Percentiles rank a stretch among this genome's conserved stretches.
phyloP scores from a whole-genome alignment of 2,888 invertebrate species.

The Troides aeacus region DNA sequence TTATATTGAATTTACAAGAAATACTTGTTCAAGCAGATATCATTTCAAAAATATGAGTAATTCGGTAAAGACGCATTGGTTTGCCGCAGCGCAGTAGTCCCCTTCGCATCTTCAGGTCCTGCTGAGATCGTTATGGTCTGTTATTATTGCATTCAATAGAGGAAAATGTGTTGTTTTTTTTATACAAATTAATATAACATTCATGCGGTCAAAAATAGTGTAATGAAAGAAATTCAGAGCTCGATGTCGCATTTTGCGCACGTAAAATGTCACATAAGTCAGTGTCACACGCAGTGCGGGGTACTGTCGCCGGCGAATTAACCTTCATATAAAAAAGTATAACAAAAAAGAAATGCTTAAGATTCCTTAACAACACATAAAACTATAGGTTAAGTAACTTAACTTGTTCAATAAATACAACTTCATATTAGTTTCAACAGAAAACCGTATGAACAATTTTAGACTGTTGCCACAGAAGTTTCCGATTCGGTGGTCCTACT shows the following conservation, averaged over 20 bases:
- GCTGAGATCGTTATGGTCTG: background rate
- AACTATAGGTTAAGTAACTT: too few relatives aligned
- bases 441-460: too few relatives aligned
- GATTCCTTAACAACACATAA: too few relatives aligned
- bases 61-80: background rate
- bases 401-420: too few relatives aligned
- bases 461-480: too few relatives aligned
- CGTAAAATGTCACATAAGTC: conserved; percentile 56
- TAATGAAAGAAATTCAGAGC: conserved; percentile 15
- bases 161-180: background rate
- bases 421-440: too few relatives aligned
- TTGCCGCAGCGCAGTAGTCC: background rate
- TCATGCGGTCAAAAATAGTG: background rate
- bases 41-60: conserved; percentile 1
- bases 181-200: background rate
- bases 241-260: conserved; percentile 24
- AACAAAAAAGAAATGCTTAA: too few relatives aligned
- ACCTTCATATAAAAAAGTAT: too few relatives aligned
- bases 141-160: too few relatives aligned
- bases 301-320: conserved; percentile 40
- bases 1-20: background rate
- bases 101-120: background rate
- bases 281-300: conserved; percentile 50
- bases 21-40: background rate
- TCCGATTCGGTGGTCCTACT: too few relatives aligned